A percentile compares a stretch with the other conserved stretches of the same genome.
These are phyloP conservation scores for Goniozus legneri DNA, from an alignment of 1,140 invertebrate genomes.

Conservation along the genomic window DNA sequence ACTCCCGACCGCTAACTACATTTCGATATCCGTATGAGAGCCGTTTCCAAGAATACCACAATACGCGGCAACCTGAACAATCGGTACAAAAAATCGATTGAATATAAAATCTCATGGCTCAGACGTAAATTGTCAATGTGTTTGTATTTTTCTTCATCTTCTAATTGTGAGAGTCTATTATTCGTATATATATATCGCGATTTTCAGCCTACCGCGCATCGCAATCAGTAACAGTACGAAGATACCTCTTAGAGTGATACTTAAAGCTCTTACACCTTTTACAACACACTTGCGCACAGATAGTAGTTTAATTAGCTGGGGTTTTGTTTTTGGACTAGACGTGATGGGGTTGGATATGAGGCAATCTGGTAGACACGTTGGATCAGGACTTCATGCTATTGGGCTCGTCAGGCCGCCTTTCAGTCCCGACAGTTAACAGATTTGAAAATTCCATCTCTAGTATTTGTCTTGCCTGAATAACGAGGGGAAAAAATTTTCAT, in stretches of 20 bases:
- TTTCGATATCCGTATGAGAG: slow-evolving; percentile 43
- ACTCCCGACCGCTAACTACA: slow-evolving; percentile 30
- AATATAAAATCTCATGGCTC: too few species aligned
- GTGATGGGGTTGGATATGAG: slow-evolving; percentile 50
- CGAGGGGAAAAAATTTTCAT: slow-evolving; percentile 8
- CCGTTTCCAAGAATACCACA: too few species aligned
- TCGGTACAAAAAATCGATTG: slow-evolving; percentile 17
- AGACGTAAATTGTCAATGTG: too few species aligned
- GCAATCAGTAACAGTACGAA: slow-evolving; percentile 27
- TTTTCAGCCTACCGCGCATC: slow-evolving; percentile 27
- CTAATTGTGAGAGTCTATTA: too few species aligned
- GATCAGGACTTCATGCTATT: slow-evolving; percentile 60
- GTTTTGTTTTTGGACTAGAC: slow-evolving; percentile 49
- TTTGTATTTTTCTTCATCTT: too few species aligned
- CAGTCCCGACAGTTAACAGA: slow-evolving; percentile 80
- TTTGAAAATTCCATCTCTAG: slow-evolving; percentile 89
- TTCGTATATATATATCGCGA: too few species aligned
- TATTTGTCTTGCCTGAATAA: slow-evolving; percentile 74
- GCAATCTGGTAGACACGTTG: slow-evolving; percentile 38
- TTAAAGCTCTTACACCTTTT: slow-evolving; percentile 50
- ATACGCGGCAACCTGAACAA: slow-evolving; percentile 21
- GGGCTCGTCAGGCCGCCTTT: slow-evolving; percentile 64
- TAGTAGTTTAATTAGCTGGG: slow-evolving; percentile 44
- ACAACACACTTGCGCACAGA: slow-evolving; percentile 46
- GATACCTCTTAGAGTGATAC: slow-evolving; percentile 40